Evolutionary conservation across 2,888 invertebrate species (phyloP).

Genomic region (Euproctis similis): DNA sequence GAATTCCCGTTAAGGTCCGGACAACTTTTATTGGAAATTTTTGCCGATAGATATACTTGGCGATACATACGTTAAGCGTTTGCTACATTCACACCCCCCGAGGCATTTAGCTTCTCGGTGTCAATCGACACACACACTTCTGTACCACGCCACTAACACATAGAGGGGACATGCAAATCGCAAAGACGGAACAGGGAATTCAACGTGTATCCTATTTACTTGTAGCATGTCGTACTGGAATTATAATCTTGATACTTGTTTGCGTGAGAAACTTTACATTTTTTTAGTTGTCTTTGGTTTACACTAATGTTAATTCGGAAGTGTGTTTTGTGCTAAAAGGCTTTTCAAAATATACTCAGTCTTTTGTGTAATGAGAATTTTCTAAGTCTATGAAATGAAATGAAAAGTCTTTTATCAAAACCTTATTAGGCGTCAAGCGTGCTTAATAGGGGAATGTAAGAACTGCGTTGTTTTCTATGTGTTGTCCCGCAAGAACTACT

Average conservation of each 20-base stretch:
- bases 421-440: no score
- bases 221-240: constrained; percentile 41
- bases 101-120: constrained; percentile 65
- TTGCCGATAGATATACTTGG: constrained; percentile 68
- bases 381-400: no score
- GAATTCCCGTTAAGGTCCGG: constrained; percentile 42
- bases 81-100: constrained; percentile 52
- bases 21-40: constrained; percentile 71
- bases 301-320: no score
- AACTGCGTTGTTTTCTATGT: no score
- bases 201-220: constrained; percentile 69
- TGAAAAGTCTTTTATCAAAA: no score
- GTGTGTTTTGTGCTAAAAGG: no score
- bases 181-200: constrained; percentile 60
- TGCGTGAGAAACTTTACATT: no score
- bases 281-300: no score
- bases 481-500: no score
- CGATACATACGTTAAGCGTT: constrained; percentile 67
- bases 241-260: constrained; percentile 36
- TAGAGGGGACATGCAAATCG: constrained; percentile 60
- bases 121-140: constrained; percentile 48
- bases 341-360: no score
- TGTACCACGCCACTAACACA: constrained; percentile 25
- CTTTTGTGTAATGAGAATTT: no score
- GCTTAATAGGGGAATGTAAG: no score